These are phyloP conservation scores for Symphodus melops DNA, from an alignment of 2,113 vertebrate genomes.

Conservation along the genomic window DNA sequence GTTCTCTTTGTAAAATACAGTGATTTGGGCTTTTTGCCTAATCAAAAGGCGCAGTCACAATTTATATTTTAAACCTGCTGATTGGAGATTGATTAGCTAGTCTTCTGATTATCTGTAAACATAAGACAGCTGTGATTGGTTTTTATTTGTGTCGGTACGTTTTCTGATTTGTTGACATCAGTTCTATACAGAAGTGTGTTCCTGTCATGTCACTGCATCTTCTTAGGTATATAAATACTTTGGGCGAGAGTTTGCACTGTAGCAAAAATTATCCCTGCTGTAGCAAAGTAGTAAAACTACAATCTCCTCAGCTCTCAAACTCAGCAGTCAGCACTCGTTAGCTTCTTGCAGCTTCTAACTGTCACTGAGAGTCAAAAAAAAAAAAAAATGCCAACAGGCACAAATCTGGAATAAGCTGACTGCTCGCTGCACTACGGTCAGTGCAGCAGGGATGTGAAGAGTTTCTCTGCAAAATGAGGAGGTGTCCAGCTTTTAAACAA, in stretches of 20 bases:
- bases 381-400: constrained; percentile 42
- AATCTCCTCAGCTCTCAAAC: constrained; percentile 30
- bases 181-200: not conserved
- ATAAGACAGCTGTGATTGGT: too few species aligned
- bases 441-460: constrained; percentile 11
- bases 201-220: not conserved
- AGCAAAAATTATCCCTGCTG: not conserved
- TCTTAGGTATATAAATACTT: not conserved
- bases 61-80: constrained; percentile 1
- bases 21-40: not conserved
- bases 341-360: constrained; percentile 48
- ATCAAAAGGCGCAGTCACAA: not conserved
- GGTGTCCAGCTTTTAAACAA: constrained; percentile 18
- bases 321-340: constrained; percentile 42
- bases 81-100: not conserved
- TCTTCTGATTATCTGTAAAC: not conserved
- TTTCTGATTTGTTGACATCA: not conserved
- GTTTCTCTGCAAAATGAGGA: not conserved
- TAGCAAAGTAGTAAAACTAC: constrained; percentile 3
- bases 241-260: not conserved
- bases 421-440: not conserved
- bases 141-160: too few species aligned
- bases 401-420: constrained; percentile 53
- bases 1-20: too few species aligned
- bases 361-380: constrained; percentile 31